phyloP scores from a whole-genome alignment of 2,113 vertebrate genomes.

The Saccopteryx bilineata region DNA sequence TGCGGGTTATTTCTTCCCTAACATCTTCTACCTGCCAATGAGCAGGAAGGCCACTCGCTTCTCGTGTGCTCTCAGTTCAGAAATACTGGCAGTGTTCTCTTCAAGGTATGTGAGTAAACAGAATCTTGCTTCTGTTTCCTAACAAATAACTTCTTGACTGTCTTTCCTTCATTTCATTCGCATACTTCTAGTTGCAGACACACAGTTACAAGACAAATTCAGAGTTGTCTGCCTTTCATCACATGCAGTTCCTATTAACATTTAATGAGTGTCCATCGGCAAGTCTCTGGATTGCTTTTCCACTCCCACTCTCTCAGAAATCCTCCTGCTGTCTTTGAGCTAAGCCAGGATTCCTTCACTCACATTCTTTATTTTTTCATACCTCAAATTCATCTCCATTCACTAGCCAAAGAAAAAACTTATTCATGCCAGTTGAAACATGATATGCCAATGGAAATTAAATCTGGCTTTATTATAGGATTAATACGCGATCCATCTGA shows the following conservation, averaged over 20 bases:
- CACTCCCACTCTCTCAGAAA: conserved; percentile 37
- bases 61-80: conserved; percentile 75
- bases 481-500: conserved; percentile 44
- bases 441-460: conserved; percentile 19
- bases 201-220: conserved; percentile 68
- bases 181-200: conserved; percentile 45
- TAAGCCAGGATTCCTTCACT: conserved; percentile 62
- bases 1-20: conserved; percentile 82
- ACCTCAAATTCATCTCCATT: conserved; percentile 61
- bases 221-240: conserved; percentile 53
- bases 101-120: conserved; percentile 26
- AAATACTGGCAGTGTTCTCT: conserved; percentile 62
- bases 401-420: conserved; percentile 66
- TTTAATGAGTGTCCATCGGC: conserved; percentile 72
- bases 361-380: conserved; percentile 13
- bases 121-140: conserved; percentile 43
- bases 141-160: conserved; percentile 38
- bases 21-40: conserved; percentile 84
- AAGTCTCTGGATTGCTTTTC: conserved; percentile 47
- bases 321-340: conserved; percentile 59
- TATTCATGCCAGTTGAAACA: conserved; percentile 51
- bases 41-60: conserved; percentile 77
- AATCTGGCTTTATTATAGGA: conserved; percentile 57
- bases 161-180: conserved; percentile 47
- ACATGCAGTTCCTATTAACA: conserved; percentile 65